Evolutionary conservation across 2,888 invertebrate genomes (phyloP).

Genomic region (Nomada hirtipes): DNA sequence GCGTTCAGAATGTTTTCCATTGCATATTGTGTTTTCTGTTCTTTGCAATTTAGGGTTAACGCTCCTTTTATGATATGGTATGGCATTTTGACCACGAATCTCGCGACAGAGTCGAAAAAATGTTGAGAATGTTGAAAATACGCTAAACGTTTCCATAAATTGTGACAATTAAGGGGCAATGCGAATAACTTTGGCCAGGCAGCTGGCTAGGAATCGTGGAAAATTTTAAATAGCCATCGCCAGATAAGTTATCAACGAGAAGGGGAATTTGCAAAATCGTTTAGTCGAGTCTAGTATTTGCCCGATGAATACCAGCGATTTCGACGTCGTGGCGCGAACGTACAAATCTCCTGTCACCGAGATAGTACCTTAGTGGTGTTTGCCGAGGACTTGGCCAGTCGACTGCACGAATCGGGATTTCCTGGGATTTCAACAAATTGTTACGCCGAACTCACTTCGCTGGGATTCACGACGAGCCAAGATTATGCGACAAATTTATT

Average conservation of each 20-base stretch:
- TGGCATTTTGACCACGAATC: too few relatives aligned
- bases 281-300: slow-evolving; percentile 44
- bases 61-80: too few relatives aligned
- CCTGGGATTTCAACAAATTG: slow-evolving; percentile 72
- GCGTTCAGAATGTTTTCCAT: too few relatives aligned
- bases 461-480: slow-evolving; percentile 52
- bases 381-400: slow-evolving; percentile 69
- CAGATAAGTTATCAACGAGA: not conserved
- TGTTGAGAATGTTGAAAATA: too few relatives aligned
- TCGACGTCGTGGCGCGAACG: slow-evolving; percentile 41
- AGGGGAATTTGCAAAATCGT: slow-evolving; percentile 37
- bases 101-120: too few relatives aligned
- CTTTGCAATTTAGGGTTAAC: too few relatives aligned
- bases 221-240: not conserved
- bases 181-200: not conserved
- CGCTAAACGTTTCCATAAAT: too few relatives aligned
- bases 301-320: slow-evolving; percentile 45
- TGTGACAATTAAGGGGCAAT: not conserved
- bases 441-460: slow-evolving; percentile 60
- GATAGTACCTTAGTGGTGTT: slow-evolving; percentile 72
- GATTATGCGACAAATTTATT: slow-evolving; percentile 61
- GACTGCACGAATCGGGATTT: slow-evolving; percentile 69
- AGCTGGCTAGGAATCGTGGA: not conserved
- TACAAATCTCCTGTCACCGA: slow-evolving; percentile 73
- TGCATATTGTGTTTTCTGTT: too few relatives aligned